Base-by-base conservation (phyloP, 2,888 invertebrate species). In the Cecidostiba fungosa region DNA sequence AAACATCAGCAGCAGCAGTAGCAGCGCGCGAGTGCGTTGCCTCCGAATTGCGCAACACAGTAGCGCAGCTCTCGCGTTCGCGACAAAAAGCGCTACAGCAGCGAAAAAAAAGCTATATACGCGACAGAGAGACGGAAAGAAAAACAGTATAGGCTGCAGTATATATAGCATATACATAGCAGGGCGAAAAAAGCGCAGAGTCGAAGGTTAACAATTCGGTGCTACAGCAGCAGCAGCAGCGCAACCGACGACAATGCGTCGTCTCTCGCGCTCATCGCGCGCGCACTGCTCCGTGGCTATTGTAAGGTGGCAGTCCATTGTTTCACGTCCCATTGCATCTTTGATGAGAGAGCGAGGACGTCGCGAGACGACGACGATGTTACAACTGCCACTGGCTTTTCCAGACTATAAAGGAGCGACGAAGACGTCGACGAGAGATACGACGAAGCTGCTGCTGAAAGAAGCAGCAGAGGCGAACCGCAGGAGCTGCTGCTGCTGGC, bases 181-280 rank as follows among this genome's bases (percentile, higher is more conserved):
- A 43, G 43, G 43, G 39, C 19, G 36, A 16, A 39, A 72, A 72
- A 72, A 36, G n/a, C n/a, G 36, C 72, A 26, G 47, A 39, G 54
- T 70, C 89, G 90, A 90, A 90, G 90, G 89, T 90, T 91, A 91
- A 91, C 90, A 91, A 91, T 90, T 89, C 89, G 88, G 85, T 84
- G 73, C 54, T 59, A 6, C 39, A 54, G 73, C 54, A 10, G 43
- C 39, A 88, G 85, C 88, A 86, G 86, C 88, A 85, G 85, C 80
- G n/a, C 54, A n/a, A 54, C n/a, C 62, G 62, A 3, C 82, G 78
- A 83, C 86, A 86, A 85, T 85, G 80, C 80, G 81, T 81, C 80
- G 78, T 82, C 77, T 50, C 50, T 50, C n/a, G 59, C 16, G 39
- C n/a, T 26, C 19, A n/a, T n/a, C 73, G 32, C 26, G 29, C 47